Percentiles rank a stretch among this genome's conserved stretches.
These are phyloP conservation scores for Heterodera filipjevi DNA, from an alignment of 2,888 invertebrate genomes.

Conservation along the genomic window DNA sequence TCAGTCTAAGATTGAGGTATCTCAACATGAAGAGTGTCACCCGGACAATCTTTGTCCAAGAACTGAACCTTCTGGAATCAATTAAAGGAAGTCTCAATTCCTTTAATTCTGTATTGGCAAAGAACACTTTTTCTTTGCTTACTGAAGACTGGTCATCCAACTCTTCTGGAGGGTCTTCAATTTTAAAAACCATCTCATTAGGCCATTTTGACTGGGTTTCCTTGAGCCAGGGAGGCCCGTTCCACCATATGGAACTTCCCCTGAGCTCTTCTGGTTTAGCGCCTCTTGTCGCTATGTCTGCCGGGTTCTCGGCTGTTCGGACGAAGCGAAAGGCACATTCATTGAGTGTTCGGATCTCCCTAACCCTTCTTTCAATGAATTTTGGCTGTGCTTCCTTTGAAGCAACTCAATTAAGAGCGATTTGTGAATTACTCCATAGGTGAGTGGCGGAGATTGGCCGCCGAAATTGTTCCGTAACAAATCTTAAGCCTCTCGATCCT, in stretches of 20 bases:
- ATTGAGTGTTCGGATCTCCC: background rate
- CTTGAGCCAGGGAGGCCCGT: conserved; percentile 24
- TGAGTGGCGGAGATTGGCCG: background rate
- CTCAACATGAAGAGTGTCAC: background rate
- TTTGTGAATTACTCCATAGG: conserved; percentile 21
- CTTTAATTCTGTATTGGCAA: background rate
- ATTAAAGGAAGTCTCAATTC: background rate
- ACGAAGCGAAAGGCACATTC: conserved; percentile 17
- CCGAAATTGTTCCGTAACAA: conserved; percentile 2
- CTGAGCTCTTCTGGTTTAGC: background rate
- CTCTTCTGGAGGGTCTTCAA: too few species aligned
- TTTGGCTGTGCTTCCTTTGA: background rate
- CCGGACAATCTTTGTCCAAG: background rate
- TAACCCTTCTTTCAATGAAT: conserved; percentile 28
- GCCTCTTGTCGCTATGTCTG: conserved; percentile 28
- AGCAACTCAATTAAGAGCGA: conserved; percentile 20
- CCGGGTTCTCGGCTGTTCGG: conserved; percentile 22
- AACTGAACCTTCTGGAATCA: background rate
- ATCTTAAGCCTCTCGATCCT: background rate
- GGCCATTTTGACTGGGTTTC: too few species aligned
- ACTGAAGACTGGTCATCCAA: background rate
- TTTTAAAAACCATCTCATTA: too few species aligned
- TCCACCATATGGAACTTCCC: conserved; percentile 3
- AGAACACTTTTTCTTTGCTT: background rate
- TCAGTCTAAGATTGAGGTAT: background rate